phyloP scores from a whole-genome alignment of 2,797 vertebrate genomes.

The Hyperoplus lanceolatus region DNA sequence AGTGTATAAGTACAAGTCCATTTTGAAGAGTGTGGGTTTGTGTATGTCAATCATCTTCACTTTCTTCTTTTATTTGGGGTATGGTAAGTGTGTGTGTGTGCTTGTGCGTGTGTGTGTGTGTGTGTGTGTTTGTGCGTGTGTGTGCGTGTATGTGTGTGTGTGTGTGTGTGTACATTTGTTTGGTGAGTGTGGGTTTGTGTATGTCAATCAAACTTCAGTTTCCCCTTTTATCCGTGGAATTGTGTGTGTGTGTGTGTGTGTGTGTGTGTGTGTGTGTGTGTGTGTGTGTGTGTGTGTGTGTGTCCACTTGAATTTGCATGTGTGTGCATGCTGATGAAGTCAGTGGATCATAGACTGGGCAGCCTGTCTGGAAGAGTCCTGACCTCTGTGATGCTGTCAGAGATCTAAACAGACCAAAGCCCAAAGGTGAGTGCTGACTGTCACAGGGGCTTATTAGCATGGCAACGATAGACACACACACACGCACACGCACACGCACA shows the following conservation, averaged over 20 bases:
- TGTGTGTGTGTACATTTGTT: constrained; percentile 14
- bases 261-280: constrained; percentile 20
- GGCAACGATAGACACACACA: constrained; percentile 31
- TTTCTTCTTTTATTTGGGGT: constrained; percentile 13
- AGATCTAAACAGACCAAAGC: constrained; percentile 55
- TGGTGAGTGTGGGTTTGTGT: constrained; percentile 26
- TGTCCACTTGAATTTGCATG: constrained; percentile 48
- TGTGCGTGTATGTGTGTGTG: constrained; percentile 4
- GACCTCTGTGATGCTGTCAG: constrained; percentile 77
- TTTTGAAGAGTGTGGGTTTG: constrained; percentile 27
- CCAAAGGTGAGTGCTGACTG: constrained; percentile 57
- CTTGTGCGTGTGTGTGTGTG: not conserved
- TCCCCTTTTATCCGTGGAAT: constrained; percentile 6
- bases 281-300: constrained; percentile 7
- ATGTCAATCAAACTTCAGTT: constrained; percentile 50
- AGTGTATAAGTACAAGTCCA: too few species aligned
- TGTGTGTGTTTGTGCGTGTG: constrained; percentile 47
- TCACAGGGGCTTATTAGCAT: constrained; percentile 73
- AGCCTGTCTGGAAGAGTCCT: constrained; percentile 65
- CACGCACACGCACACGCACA: not conserved
- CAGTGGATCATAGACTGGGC: constrained; percentile 61
- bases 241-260: constrained; percentile 25
- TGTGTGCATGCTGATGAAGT: constrained; percentile 67
- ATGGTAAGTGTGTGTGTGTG: constrained; percentile 16
- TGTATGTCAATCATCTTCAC: constrained; percentile 45